Evolutionary conservation across 2,113 vertebrate genomes (phyloP), one percentile per base, ranked within the genome.

Genomic region (Melanostigma gelatinosum): DNA sequence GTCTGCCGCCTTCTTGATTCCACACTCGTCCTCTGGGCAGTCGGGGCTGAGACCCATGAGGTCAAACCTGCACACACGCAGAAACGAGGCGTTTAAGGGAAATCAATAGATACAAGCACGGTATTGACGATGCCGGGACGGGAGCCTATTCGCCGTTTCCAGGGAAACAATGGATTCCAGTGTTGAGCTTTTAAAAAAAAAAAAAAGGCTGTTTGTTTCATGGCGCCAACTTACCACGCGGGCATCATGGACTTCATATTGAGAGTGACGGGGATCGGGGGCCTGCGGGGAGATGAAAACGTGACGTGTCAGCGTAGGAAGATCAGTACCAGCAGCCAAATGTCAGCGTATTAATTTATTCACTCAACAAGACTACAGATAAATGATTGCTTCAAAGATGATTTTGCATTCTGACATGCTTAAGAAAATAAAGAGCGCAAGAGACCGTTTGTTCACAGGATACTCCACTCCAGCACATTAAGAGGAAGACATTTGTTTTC

Each of bases 1-100:
- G 79, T 99, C 98, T 82, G 98, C 95, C 12, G 98, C 98, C 93
- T 95, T 97, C 95, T 99, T 99, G 90, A 99, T 99, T 65, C 98
- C 98, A 82, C 94, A 93, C 90, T 99, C 98, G 2, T 99, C 98
- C 89, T 99, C 97, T 0, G 95, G 96, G 12, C 95, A 94, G 2
- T 98, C 97, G 0, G 97, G 98, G 92, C 93, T 97, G 80, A 99
- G 90, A 1, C 98, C 97, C 95, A 97, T 98, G 86, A 99, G 94
- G 87, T 99, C 98, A 93, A 99, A 99, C 98, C 98, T 99, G 79
- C 48, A 67, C 65, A 87, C 69, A 82, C 1, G 60, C 71, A 89
- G 48, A 83, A 24, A 32, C 54, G 4, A 44, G 24, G 67, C 8
- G 2, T 68, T 77, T 29, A 73, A 57, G n/a, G 63, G 64, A 77